Percentiles rank a stretch among this genome's conserved stretches.
These are phyloP conservation scores for Chrysopa pallens DNA, from an alignment of 1,140 invertebrate species.

Conservation along the genomic window DNA sequence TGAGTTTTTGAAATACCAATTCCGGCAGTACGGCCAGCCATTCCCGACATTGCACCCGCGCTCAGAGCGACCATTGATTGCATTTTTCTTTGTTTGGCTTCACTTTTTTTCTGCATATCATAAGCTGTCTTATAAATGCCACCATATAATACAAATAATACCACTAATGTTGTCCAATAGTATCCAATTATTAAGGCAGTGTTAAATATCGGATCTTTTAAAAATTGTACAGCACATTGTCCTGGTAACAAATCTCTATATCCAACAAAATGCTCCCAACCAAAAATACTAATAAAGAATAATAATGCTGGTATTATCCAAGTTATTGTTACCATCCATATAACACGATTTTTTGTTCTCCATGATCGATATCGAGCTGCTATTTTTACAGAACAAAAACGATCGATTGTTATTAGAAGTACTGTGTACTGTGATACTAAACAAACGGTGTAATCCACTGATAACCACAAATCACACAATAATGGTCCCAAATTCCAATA, in stretches of 20 bases:
- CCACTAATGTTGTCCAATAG: constrained; percentile 90
- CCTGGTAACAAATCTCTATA: constrained; percentile 70
- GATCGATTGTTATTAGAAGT: constrained; percentile 93
- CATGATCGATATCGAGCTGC: constrained; percentile 93
- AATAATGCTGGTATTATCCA: constrained; percentile 95
- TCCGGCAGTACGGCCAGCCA: constrained; percentile 72
- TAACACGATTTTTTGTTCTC: constrained; percentile 84
- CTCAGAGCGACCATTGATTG: constrained; percentile 82
- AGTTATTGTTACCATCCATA: constrained; percentile 88
- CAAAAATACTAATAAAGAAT: constrained; percentile 97
- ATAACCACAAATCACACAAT: constrained; percentile 96
- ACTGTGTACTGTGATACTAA: constrained; percentile 98
- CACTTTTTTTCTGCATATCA: constrained; percentile 94
- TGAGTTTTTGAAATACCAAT: constrained; percentile 67
- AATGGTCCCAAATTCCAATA: constrained; percentile 94
- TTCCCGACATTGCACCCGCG: constrained; percentile 71
- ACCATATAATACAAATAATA: constrained; percentile 86
- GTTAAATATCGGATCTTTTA: constrained; percentile 95
- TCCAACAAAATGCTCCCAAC: constrained; percentile 96
- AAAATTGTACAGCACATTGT: constrained; percentile 93
- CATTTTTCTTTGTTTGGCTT: constrained; percentile 86
- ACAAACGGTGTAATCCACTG: constrained; percentile 97
- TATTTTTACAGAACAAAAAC: constrained; percentile 98
- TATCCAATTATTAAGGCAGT: constrained; percentile 96
- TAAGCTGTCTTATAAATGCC: constrained; percentile 98